Percentiles rank a stretch among this genome's conserved stretches.
These are phyloP conservation scores for Octomys mimax DNA, from an alignment of 2,797 vertebrate species.

Conservation along the genomic window DNA sequence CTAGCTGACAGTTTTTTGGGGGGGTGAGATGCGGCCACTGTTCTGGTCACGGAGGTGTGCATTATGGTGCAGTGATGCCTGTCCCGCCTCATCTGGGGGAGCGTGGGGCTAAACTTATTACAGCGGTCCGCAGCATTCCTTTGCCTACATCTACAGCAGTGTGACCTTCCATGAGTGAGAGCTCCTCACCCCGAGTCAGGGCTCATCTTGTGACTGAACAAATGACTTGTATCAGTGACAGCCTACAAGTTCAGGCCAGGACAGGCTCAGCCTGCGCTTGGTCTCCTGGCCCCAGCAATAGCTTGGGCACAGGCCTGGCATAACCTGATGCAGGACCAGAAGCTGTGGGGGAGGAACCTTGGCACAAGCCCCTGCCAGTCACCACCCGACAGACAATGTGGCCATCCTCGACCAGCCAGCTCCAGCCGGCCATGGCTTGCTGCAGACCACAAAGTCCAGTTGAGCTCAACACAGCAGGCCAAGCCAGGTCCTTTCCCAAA, in stretches of 20 bases:
- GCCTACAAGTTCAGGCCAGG: neutral
- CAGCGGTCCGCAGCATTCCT: rapidly evolving
- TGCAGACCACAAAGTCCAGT: neutral
- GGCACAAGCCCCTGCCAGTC: neutral
- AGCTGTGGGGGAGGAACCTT: too few species aligned
- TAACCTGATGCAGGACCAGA: neutral
- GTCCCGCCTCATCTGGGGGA: neutral
- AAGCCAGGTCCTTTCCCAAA: neutral
- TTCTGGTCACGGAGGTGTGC: neutral
- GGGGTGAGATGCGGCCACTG: neutral
- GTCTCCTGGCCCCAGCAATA: neutral
- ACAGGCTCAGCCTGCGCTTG: neutral
- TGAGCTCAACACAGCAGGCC: neutral
- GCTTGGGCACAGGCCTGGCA: neutral
- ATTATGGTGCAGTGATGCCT: rapidly evolving
- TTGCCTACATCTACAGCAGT: neutral
- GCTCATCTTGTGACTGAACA: neutral
- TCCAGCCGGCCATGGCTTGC: neutral
- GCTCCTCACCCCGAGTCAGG: neutral
- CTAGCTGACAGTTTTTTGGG: neutral
- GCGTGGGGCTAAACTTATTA: rapidly evolving
- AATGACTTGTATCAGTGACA: rapidly evolving
- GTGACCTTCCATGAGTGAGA: neutral
- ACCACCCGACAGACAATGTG: neutral
- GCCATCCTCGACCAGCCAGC: neutral